Evolutionary conservation across 2,797 vertebrate genomes (phyloP), one percentile per base, ranked within the genome.

Genomic region (Amblyopsis hoosieri): DNA sequence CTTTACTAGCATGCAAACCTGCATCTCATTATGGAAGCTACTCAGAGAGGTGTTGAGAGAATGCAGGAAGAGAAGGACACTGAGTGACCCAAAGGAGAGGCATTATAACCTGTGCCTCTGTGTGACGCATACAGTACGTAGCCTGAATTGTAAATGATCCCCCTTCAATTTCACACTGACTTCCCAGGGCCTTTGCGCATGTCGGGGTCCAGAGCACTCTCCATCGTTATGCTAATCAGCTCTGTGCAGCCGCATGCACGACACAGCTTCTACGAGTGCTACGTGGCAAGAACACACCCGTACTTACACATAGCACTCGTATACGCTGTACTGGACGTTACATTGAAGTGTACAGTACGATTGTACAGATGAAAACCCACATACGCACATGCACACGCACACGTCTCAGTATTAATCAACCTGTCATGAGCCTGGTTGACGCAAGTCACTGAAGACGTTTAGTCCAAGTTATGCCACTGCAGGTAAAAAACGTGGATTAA

Each of bases 141-240:
- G 59, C 74, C 82, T 69, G 63, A 65, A 83, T 83, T 87, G 76
- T 90, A 90, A 86, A 88, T 82, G 84, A 64, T 69, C 45, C 75
- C 69, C 57, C 67, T 86, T 89, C 88, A 83, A 90, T 92, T 91
- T 92, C 87, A 89, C 87, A 88, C 83, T 78, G 67, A 72, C 83
- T 88, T 89, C 88, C 79, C 64, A 2, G 33, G 76, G 85, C 80
- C 79, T 90, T 90, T 90, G 83, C 88, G 81, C 79, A 68, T 23
- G 79, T 90, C 90, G 82, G 79, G 82, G 85, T 87, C 86, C 79
- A 77, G 59, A 51, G 76, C 83, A 83, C 82, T 80, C 80, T 3
- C 66, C 78, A 89, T 85, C 84, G 89, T 91, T 90, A 91, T 90
- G 90, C 80, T 87, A 93, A 91, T 92, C 85, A 77, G n/a, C 47